Base-by-base conservation (phyloP, 2,888 invertebrate genomes). In the Pheosia gnoma region DNA sequence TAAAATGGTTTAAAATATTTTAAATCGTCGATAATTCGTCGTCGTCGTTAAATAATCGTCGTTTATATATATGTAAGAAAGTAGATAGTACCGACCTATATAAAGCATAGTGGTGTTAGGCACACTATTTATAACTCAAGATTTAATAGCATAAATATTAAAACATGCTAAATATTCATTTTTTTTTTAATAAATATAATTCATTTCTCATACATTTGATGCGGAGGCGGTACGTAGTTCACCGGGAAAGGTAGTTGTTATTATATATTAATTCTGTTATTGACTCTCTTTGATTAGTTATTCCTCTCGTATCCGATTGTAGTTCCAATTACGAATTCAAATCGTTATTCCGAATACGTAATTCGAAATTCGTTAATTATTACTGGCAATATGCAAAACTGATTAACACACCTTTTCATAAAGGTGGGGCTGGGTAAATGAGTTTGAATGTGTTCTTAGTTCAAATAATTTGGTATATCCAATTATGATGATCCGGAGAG, bases 231-330 rank as follows among this genome's bases (percentile, higher is more conserved):
- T 25, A 25, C 25, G 2, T 1, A 25, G 25, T 25, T 25, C 25
- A 2, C 25, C 25, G 25, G 25, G 2, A 25, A 0, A 25, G 25
- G 1, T 25, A 25, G 25, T 25, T 25, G 25, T 25, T 25, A 69
- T 72, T 66, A 61, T 63, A 59, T 66, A 67, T 60, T 68, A 68
- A 73, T 66, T 66, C 57, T 66, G 63, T 65, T 71, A 55, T 39
- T 8, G n/a, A 11, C 6, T 38, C 39, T 5, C 55, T 39, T 39
- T 55, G 55, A 39, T 55, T 39, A 55, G 13, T 39, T 55, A 55
- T 55, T 55, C 53, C n/a, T 13, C 2, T 13, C 51, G 51, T 37
- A 53, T 53, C 55, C 39, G n/a, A 55, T 1, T 55, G 37, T 39
- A 39, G n/a, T 11, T 13, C 39, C 11, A 10, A 55, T 25, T 55